A percentile compares a stretch with the other conserved stretches of the same genome.
phyloP scores from a whole-genome alignment of 2,113 vertebrate genomes.

The Micromys minutus region DNA sequence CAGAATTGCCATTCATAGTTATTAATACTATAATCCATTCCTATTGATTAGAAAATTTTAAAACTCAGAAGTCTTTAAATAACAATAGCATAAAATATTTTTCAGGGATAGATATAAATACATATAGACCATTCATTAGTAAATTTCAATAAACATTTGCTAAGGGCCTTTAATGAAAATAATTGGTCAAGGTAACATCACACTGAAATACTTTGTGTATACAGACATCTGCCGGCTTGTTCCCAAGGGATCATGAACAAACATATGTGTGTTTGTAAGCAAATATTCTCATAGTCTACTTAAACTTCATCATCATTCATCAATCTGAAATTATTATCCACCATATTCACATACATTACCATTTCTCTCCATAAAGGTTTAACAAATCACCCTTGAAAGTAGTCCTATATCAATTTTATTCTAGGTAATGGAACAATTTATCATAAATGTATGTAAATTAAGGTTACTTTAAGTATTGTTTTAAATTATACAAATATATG shows the following conservation, averaged over 20 bases:
- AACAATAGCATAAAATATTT: slow-evolving; percentile 58
- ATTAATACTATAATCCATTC: slow-evolving; percentile 15
- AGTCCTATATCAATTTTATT: not conserved
- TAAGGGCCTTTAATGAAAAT: slow-evolving; percentile 52
- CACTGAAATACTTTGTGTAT: not conserved
- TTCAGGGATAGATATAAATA: slow-evolving; percentile 39
- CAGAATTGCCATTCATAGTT: slow-evolving; percentile 20
- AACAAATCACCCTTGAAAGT: slow-evolving; percentile 27
- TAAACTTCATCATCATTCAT: not conserved
- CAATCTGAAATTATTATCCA: not conserved
- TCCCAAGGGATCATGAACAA: not conserved
- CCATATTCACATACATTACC: not conserved
- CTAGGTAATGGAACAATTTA: not conserved
- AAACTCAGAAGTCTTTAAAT: slow-evolving; percentile 44
- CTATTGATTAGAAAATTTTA: not conserved
- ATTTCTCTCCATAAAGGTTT: slow-evolving; percentile 20
- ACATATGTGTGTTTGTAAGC: not conserved
- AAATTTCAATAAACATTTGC: slow-evolving; percentile 58
- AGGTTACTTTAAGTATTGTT: not conserved
- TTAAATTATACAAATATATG: slow-evolving; percentile 37
- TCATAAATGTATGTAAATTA: not conserved
- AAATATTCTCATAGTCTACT: not conserved
- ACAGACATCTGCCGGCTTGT: not conserved
- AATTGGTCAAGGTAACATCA: slow-evolving; percentile 45
- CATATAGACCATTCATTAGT: not conserved